phyloP scores from a whole-genome alignment of 2,888 invertebrate species.

The Ephialtes manifestator region DNA sequence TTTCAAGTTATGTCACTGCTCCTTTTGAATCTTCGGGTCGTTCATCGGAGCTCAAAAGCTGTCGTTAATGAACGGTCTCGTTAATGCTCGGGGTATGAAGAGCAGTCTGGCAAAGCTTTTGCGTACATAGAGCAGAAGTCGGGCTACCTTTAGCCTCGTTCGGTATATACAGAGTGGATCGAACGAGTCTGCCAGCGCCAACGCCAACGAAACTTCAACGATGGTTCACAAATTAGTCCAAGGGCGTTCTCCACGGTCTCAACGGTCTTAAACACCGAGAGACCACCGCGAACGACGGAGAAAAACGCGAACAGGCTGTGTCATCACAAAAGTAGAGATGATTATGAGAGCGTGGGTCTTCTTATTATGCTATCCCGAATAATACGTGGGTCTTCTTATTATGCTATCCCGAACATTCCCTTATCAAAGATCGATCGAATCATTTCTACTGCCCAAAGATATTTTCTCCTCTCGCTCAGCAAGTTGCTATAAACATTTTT shows the following conservation, averaged over 20 bases:
- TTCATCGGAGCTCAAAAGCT: constrained; percentile 55
- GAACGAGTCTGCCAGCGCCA: constrained; percentile 8
- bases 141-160: not conserved
- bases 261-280: constrained; percentile 27
- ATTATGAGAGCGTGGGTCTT: constrained; percentile 29
- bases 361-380: constrained; percentile 49
- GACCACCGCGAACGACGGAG: constrained; percentile 28
- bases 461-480: not conserved
- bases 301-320: constrained; percentile 17
- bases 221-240: constrained; percentile 61
- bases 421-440: constrained; percentile 53
- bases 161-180: not conserved
- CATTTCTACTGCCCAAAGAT: constrained; percentile 4
- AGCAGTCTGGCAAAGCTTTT: not conserved
- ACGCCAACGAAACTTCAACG: constrained; percentile 22
- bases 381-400: constrained; percentile 53
- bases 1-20: not conserved
- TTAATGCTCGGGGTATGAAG: constrained; percentile 7
- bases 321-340: constrained; percentile 21
- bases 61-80: constrained; percentile 61
- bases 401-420: constrained; percentile 31
- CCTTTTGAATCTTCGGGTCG: constrained; percentile 21
- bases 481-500: not conserved
- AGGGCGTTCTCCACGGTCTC: constrained; percentile 51
- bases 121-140: not conserved